phyloP scores from a whole-genome alignment of 2,113 vertebrate species.

The Tupaia tana region DNA sequence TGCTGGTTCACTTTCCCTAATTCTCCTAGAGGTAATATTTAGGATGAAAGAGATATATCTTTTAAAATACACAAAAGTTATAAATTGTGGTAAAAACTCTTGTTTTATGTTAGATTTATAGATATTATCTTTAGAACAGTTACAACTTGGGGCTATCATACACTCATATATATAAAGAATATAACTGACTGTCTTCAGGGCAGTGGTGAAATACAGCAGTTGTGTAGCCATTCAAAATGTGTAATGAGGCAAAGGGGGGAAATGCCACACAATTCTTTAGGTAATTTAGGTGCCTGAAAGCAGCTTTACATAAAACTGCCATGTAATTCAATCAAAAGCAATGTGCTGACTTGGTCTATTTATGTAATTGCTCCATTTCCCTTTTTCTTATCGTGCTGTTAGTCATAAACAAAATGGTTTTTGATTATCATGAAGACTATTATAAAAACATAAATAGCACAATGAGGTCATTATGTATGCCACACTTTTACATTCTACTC shows the following conservation, averaged over 20 bases:
- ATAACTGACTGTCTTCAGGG: neutral
- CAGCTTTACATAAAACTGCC: constrained; percentile 12
- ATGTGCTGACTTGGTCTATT: neutral
- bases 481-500: neutral
- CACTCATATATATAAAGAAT: neutral
- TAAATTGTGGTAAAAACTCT: neutral
- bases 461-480: neutral
- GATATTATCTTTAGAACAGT: neutral
- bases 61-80: neutral
- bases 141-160: neutral
- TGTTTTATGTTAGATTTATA: constrained; percentile 21
- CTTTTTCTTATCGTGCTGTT: neutral
- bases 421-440: neutral
- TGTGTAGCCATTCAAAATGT: neutral
- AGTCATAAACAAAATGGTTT: constrained; percentile 36
- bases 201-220: neutral
- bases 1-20: neutral
- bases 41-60: neutral
- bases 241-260: neutral
- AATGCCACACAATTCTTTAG: neutral
- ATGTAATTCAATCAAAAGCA: constrained; percentile 13
- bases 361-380: neutral
- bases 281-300: neutral
- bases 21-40: neutral
- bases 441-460: constrained; percentile 9